Evolutionary conservation across 2,113 vertebrate species (phyloP).

Genomic region (Xyrauchen texanus): DNA sequence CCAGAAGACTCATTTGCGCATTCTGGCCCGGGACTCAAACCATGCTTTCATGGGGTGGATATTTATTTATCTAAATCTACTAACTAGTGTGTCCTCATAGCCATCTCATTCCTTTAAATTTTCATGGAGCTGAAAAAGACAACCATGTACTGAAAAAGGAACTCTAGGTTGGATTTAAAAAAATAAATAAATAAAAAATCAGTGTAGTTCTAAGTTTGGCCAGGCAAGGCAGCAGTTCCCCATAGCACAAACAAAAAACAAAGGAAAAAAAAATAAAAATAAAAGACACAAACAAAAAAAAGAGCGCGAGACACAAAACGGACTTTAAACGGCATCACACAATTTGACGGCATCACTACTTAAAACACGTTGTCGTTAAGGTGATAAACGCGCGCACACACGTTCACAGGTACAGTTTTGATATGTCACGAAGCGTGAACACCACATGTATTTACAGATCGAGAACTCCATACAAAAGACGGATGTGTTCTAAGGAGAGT

Average conservation of each 20-base stretch:
- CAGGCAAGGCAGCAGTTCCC: slow-evolving; percentile 50
- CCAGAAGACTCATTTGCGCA: background rate
- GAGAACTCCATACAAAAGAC: slow-evolving; percentile 20
- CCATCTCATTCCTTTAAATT: slow-evolving; percentile 9
- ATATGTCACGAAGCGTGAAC: slow-evolving; percentile 48
- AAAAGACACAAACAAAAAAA: slow-evolving; percentile 5
- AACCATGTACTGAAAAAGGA: slow-evolving; percentile 9
- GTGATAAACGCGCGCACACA: slow-evolving; percentile 55
- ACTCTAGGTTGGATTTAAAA: slow-evolving; percentile 24
- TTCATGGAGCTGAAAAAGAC: slow-evolving; percentile 32
- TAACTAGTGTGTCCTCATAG: slow-evolving; percentile 18
- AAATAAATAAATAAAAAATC: background rate
- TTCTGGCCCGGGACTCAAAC: slow-evolving; percentile 23
- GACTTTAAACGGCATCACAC: slow-evolving; percentile 39
- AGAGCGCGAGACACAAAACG: slow-evolving; percentile 26
- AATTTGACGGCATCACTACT: slow-evolving; percentile 53
- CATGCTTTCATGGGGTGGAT: slow-evolving; percentile 26
- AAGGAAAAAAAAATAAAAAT: background rate
- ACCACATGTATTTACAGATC: slow-evolving; percentile 43
- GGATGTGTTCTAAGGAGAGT: background rate
- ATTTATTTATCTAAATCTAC: slow-evolving; percentile 39
- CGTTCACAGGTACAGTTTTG: slow-evolving; percentile 52
- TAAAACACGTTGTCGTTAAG: slow-evolving; percentile 39
- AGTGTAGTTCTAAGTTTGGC: slow-evolving; percentile 25
- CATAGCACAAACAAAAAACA: slow-evolving; percentile 38